Base-by-base conservation (phyloP, 1,140 invertebrate species). In the Anthonomus grandis region DNA sequence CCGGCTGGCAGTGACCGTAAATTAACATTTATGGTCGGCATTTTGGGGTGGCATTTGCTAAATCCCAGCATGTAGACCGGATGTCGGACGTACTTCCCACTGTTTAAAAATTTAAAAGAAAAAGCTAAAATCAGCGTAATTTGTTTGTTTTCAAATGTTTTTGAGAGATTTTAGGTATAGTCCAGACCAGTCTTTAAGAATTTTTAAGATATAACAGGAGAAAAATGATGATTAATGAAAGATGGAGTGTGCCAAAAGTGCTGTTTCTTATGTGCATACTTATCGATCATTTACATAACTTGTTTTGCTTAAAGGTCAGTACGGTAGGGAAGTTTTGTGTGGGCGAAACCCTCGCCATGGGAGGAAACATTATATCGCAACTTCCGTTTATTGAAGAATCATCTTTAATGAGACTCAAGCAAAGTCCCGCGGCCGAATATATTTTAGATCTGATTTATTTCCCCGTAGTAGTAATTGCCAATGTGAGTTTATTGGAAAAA, bases 401-500 rank as follows among this genome's bases (percentile, higher is more conserved):
- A 48, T 77, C 80, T 50, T 51, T 75, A 75, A 64, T 75, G 3
- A 77, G 76, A 53, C 78, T 86, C 50, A 84, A 85, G 63, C 89
- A 87, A 68, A 90, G 86, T 25, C 84, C 89, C 3, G 84, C 83
- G 13, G 81, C 85, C 54, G 83, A 82, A 4, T 94, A 92, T 70
- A 81, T 86, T 2, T 78, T 85, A 8, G 86, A 91, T 69, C 75
- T 94, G 50, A 76, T 91, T 1, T 78, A 83, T 13, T 75, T 85
- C 0, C 79, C 84, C 13, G 78, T 93, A 0, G 78, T 83, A 8
- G 84, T 85, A 63, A 84, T 86, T 2, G 82, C 85, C 4, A 82
- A 88, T 68, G 76, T 93, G 0, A 79, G 83, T 6, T 86, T 93
- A 67, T 73, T 91, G 8, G 86, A 88, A 65, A 84, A 81, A 63